Conservation (phyloP, 1,140 invertebrate genomes). For the Brachystomella parvula region DNA sequence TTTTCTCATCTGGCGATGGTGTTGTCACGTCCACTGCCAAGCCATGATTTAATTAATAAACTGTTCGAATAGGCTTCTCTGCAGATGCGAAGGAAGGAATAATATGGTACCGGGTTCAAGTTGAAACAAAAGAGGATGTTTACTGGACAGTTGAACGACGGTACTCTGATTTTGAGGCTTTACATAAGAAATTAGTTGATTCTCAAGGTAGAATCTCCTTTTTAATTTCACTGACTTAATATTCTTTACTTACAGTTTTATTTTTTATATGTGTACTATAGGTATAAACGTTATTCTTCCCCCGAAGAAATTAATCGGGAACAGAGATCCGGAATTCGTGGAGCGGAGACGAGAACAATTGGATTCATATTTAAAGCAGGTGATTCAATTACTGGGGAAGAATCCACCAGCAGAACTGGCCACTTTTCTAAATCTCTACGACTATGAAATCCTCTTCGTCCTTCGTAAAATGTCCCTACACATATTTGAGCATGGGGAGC, state of each 20-base stretch:
- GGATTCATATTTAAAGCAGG: constrained; percentile 68
- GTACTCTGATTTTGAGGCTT: constrained; percentile 79
- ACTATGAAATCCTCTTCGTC: constrained; percentile 73
- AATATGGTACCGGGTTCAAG: background rate
- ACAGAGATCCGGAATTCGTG: constrained; percentile 70
- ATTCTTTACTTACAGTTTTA: background rate
- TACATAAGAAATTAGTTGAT: constrained; percentile 70
- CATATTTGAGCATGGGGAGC: constrained; percentile 61
- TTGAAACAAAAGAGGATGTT: constrained; percentile 46
- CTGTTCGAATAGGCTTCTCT: background rate
- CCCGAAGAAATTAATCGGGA: constrained; percentile 79
- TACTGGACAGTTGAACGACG: constrained; percentile 71
- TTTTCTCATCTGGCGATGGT: too few species aligned
- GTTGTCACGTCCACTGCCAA: background rate
- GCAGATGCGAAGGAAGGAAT: background rate
- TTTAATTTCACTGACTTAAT: background rate
- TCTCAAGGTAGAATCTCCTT: constrained; percentile 51
- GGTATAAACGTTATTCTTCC: constrained; percentile 64
- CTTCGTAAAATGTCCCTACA: constrained; percentile 65
- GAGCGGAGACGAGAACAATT: constrained; percentile 69
- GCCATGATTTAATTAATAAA: too few species aligned
- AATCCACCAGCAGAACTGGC: constrained; percentile 59
- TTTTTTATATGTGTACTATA: constrained; percentile 19
- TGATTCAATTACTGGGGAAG: constrained; percentile 62
- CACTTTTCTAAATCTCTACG: constrained; percentile 67